Evolutionary conservation across 2,113 vertebrate species (phyloP).

Genomic region (Polyodon spathula): DNA sequence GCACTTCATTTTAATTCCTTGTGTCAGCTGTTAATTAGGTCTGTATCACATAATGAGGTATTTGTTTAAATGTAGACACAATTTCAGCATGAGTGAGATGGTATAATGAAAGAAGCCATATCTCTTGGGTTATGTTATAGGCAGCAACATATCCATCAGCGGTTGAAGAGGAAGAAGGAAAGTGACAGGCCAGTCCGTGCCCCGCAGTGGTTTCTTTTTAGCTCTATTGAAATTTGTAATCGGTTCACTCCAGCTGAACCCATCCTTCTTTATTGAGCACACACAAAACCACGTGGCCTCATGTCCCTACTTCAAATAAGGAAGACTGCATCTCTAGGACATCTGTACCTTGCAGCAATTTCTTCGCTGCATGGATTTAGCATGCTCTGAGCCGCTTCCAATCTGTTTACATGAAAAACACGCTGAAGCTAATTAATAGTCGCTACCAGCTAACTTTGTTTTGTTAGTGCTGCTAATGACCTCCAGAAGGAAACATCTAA

Average conservation of each 20-base stretch:
- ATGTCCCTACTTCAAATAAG: conserved; percentile 44
- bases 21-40: conserved; percentile 87
- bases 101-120: conserved; percentile 53
- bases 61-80: conserved; percentile 81
- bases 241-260: conserved; percentile 81
- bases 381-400: not conserved
- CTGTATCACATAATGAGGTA: conserved; percentile 83
- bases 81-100: conserved; percentile 64
- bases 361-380: conserved; percentile 17
- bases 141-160: conserved; percentile 55
- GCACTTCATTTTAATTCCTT: conserved; percentile 59
- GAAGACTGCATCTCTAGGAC: conserved; percentile 34
- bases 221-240: conserved; percentile 76
- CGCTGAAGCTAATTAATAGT: no score
- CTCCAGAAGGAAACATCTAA: no score
- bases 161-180: conserved; percentile 61
- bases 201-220: conserved; percentile 75
- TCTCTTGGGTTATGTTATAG: conserved; percentile 49
- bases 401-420: not conserved
- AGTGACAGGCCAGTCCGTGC: conserved; percentile 79
- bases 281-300: conserved; percentile 40
- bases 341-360: conserved; percentile 39
- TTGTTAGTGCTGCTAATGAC: no score
- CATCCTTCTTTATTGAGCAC: conserved; percentile 56
- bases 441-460: no score